Percentiles rank a stretch among this genome's conserved stretches.
phyloP scores from a whole-genome alignment of 2,888 invertebrate genomes.

The Amiota communis region DNA sequence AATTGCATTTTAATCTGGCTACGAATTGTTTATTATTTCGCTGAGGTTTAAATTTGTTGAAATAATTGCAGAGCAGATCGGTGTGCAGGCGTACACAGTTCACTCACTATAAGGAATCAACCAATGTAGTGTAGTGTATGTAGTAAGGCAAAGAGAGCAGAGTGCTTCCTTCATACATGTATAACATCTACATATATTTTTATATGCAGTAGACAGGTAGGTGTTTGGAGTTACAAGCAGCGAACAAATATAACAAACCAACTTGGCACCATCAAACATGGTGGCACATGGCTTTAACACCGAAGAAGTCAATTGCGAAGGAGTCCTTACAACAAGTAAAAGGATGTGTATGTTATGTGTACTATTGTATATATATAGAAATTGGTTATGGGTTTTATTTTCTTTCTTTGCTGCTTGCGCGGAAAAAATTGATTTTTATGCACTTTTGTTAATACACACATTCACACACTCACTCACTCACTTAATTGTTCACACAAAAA shows the following conservation, averaged over 20 bases:
- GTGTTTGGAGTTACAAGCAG: too few relatives aligned
- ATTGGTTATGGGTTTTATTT: slow-evolving; percentile 4
- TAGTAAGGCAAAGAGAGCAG: neutral
- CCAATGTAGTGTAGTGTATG: neutral
- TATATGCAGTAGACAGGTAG: neutral
- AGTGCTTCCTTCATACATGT: too few relatives aligned
- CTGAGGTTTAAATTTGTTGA: slow-evolving; percentile 66
- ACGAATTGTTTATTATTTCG: slow-evolving; percentile 66
- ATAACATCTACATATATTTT: too few relatives aligned
- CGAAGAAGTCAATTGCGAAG: too few relatives aligned
- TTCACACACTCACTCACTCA: slow-evolving; percentile 42
- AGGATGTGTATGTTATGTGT: slow-evolving; percentile 3
- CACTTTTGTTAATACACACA: slow-evolving; percentile 52
- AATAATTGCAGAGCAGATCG: slow-evolving; percentile 55
- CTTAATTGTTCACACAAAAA: slow-evolving; percentile 8
- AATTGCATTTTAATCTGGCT: slow-evolving; percentile 66
- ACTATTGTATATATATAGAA: slow-evolving; percentile 32
- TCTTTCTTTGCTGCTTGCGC: slow-evolving; percentile 32
- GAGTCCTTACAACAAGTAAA: too few relatives aligned
- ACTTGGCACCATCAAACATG: too few relatives aligned
- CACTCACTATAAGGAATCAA: too few relatives aligned
- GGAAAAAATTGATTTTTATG: slow-evolving; percentile 64
- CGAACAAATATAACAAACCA: too few relatives aligned
- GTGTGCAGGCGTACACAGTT: slow-evolving; percentile 3
- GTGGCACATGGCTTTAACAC: too few relatives aligned